These are phyloP conservation scores for Ochotona curzoniae DNA, from an alignment of 2,113 vertebrate species.

Conservation along the genomic window DNA sequence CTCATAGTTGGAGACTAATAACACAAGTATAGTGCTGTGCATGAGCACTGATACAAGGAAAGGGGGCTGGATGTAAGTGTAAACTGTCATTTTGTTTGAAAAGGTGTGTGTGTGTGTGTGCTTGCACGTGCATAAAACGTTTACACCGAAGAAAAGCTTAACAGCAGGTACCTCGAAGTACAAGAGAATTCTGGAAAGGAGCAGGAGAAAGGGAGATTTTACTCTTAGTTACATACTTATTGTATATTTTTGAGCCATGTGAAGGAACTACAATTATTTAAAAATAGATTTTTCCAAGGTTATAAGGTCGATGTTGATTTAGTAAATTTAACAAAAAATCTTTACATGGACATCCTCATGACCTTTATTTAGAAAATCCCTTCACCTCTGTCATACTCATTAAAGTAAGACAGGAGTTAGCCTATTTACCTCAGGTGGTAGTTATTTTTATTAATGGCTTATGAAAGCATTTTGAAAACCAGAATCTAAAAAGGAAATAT, in stretches of 20 bases:
- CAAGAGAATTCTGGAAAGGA: background rate
- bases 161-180: background rate
- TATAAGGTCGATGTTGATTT: slow-evolving; percentile 16
- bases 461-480: slow-evolving; percentile 4
- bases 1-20: background rate
- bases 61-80: background rate
- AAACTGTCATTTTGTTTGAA: slow-evolving; percentile 26
- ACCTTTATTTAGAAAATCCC: slow-evolving; percentile 51
- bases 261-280: background rate
- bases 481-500: background rate
- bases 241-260: background rate
- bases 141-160: slow-evolving; percentile 3
- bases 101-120: background rate
- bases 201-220: background rate
- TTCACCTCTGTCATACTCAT: background rate
- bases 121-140: background rate
- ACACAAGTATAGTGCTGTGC: background rate
- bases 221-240: background rate
- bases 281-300: background rate
- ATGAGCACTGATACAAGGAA: background rate
- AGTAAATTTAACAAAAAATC: background rate
- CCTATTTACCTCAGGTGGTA: background rate
- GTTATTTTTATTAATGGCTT: background rate
- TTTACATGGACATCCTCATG: background rate
- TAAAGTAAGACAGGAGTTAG: background rate